Evolutionary conservation across 64 coral and sea anemone genomes (phyloP).

Genomic region (Porites lutea): DNA sequence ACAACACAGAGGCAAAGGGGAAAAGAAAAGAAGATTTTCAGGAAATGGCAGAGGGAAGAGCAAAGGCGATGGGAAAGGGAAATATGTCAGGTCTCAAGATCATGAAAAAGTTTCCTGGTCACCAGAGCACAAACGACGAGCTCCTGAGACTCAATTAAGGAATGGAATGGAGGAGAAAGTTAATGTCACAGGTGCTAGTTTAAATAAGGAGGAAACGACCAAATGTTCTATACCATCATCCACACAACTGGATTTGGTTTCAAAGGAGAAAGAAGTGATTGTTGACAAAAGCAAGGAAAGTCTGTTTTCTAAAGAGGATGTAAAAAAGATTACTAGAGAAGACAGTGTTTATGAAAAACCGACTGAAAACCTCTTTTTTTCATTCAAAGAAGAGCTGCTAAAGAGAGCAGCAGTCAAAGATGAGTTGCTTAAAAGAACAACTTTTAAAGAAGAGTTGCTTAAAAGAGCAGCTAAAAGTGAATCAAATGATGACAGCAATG

Average conservation of each 20-base stretch:
- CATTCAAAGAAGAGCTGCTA: constrained; percentile 44
- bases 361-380: constrained; percentile 27
- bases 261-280: neutral
- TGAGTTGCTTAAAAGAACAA: too few relatives aligned
- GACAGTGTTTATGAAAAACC: neutral
- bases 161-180: neutral
- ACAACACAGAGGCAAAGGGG: neutral
- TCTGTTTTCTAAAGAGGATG: neutral
- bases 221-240: neutral
- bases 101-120: constrained; percentile 11
- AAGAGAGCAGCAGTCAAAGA: neutral
- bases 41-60: neutral
- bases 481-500: neutral
- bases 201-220: neutral
- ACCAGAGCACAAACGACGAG: constrained; percentile 31
- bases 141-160: neutral
- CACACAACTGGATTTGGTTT: neutral
- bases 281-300: neutral
- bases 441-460: constrained; percentile 44
- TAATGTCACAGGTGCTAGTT: neutral
- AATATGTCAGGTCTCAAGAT: neutral
- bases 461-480: constrained; percentile 10
- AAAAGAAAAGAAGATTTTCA: constrained; percentile 38
- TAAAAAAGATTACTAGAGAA: neutral
- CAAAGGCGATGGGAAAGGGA: neutral